Evolutionary conservation across 2,888 invertebrate genomes (phyloP), one percentile per base, ranked within the genome.

Genomic region (Sarcophaga rosellei): DNA sequence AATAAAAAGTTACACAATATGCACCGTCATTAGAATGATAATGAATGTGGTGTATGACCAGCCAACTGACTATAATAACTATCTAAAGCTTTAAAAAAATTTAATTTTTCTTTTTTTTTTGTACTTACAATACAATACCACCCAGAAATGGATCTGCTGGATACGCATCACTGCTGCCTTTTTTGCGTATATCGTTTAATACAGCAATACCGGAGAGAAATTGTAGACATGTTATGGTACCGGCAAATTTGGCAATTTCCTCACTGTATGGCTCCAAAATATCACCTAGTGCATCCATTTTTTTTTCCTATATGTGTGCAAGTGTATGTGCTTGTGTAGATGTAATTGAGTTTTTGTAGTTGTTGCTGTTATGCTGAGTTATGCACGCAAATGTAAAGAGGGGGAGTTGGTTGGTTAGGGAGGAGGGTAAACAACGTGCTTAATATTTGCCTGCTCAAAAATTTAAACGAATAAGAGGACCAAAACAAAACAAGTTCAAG

Each of bases 201-300:
- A 97, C 94, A 91, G 96, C 94, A 91, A 94, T 94, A 90, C 97
- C 97, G 47, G 97, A 95, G 90, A 98, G 95, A 94, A 98, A 97
- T 92, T 98, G 97, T 0, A 95, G 95, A 89, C 97, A 95, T 44
- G 98, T 98, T 44, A 96, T 95, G 81, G 96, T 93, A 86, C 96
- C 95, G 59, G 98, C 97, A 75, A 95, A 93, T 80, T 94, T 93
- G 62, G 95, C 97, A 81, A 93, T 92, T 8, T 88, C 81, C 23
- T 91, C 90, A 78, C 91, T 92, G 63, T 92, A 88, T 15, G 93
- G 92, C 75, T 82, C 90, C 85, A 92, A 89, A 62, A 92, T 84
- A 87, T 92, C 90, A 74, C 92, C 89, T 11, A 92, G 87, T 69
- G 89, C 88, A 75, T 91, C 90, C 93, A 92, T 91, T 20, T 68